phyloP scores from a whole-genome alignment of 2,797 vertebrate genomes.

The Microctenopoma steveboyesi region DNA sequence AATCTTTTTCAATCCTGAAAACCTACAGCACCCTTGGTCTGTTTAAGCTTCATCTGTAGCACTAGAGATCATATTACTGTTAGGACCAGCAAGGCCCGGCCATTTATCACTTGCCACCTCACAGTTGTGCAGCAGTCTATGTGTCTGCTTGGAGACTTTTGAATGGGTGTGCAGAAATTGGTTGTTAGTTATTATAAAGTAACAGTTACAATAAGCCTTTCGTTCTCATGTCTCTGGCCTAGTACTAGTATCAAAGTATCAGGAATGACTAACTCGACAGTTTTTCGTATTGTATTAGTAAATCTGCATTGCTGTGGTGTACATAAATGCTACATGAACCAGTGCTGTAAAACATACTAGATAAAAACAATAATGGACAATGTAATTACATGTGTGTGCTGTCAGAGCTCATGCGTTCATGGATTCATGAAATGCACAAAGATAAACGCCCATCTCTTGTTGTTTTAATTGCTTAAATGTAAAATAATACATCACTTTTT shows the following conservation, averaged over 20 bases:
- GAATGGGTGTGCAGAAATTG: conserved; percentile 56
- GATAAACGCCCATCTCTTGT: conserved; percentile 8
- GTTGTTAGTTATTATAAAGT: conserved; percentile 64
- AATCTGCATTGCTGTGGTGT: neutral
- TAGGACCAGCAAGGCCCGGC: conserved; percentile 39
- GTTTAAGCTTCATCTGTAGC: conserved; percentile 16
- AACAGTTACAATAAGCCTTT: conserved; percentile 38
- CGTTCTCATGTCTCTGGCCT: conserved; percentile 34
- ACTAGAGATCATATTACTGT: conserved; percentile 36
- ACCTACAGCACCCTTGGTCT: conserved; percentile 20
- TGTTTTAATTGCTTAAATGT: neutral
- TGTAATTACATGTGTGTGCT: conserved; percentile 42
- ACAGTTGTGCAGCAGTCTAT: conserved; percentile 46
- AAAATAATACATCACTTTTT: neutral
- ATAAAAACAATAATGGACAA: conserved; percentile 17
- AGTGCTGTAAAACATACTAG: conserved; percentile 16
- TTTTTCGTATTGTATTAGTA: neutral
- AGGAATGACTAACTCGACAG: neutral
- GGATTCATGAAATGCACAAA: conserved; percentile 11
- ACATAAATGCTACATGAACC: conserved; percentile 2
- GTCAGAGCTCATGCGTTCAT: conserved; percentile 8
- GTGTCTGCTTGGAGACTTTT: conserved; percentile 37
- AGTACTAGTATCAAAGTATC: conserved; percentile 30
- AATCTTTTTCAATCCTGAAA: conserved; percentile 36
- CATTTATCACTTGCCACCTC: conserved; percentile 67